Percentiles rank a stretch among this genome's conserved stretches.
phyloP scores from a whole-genome alignment of 2,797 vertebrate species.

The Scolopax bukidnonensis region DNA sequence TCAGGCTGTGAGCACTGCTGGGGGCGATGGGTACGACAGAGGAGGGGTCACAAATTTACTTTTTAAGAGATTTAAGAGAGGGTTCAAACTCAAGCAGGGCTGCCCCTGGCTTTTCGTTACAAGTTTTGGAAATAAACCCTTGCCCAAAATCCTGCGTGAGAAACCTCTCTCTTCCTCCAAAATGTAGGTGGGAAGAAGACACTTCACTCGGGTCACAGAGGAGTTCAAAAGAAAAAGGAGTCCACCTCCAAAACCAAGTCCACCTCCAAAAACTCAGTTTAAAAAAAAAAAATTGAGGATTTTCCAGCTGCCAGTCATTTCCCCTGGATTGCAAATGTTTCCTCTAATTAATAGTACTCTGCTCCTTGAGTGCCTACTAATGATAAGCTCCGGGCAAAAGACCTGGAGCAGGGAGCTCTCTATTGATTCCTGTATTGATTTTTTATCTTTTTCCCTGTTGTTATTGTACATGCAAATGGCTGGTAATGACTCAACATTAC shows the following conservation, averaged over 20 bases:
- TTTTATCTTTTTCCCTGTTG: slow-evolving; percentile 43
- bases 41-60: neutral
- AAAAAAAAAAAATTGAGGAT: neutral
- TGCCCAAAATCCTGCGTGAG: neutral
- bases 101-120: neutral
- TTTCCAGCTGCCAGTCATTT: slow-evolving; percentile 18
- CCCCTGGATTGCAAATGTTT: neutral
- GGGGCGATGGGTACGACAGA: fast-evolving
- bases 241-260: neutral
- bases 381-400: neutral
- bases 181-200: neutral
- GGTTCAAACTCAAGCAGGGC: neutral
- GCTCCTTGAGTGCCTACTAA: neutral
- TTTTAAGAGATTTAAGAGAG: neutral
- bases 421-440: slow-evolving; percentile 58
- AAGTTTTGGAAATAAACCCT: neutral
- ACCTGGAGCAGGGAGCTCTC: slow-evolving; percentile 35
- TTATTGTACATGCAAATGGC: slow-evolving; percentile 65
- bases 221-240: neutral
- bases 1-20: neutral
- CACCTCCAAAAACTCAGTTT: neutral
- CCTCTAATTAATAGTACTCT: slow-evolving; percentile 49
- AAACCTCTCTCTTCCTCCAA: neutral
- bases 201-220: neutral
- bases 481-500: slow-evolving; percentile 43